Evolutionary conservation across 37 sponge, comb jelly and placozoan genomes (phyloP).

Genomic region (Tethya wilhelma): DNA sequence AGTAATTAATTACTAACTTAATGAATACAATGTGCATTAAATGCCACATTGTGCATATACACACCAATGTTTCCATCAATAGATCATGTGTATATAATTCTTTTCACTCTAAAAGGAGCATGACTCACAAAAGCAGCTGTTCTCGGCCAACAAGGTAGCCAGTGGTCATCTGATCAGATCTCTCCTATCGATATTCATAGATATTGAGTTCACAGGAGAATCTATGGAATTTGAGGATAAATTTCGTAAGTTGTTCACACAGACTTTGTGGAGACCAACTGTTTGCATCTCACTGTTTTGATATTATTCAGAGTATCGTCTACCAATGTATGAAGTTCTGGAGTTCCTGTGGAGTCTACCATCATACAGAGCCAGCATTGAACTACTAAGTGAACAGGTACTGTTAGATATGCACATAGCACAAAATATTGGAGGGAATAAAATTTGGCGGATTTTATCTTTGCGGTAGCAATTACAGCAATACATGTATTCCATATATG

Average conservation of each 20-base stretch:
- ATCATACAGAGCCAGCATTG: slow-evolving; percentile 59
- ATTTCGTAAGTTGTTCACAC: slow-evolving; percentile 55
- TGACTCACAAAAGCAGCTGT: slow-evolving; percentile 17
- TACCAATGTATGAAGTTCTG: slow-evolving; percentile 88
- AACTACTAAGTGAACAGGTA: slow-evolving; percentile 68
- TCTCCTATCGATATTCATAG: slow-evolving; percentile 81
- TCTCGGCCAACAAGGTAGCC: slow-evolving; percentile 47
- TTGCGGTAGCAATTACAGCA: too few relatives aligned
- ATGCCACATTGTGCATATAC: too few relatives aligned
- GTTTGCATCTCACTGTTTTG: background rate
- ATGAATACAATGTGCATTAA: too few relatives aligned
- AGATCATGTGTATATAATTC: too few relatives aligned
- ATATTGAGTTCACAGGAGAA: slow-evolving; percentile 90
- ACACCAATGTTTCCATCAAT: background rate
- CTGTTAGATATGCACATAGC: too few relatives aligned
- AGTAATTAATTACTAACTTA: too few relatives aligned
- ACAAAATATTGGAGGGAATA: too few relatives aligned
- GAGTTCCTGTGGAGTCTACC: slow-evolving; percentile 71
- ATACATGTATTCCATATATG: too few relatives aligned
- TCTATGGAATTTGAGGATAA: slow-evolving; percentile 91
- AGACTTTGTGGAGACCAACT: background rate
- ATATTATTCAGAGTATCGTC: slow-evolving; percentile 60
- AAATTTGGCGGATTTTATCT: too few relatives aligned
- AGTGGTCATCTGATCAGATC: slow-evolving; percentile 40
- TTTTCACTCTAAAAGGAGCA: slow-evolving; percentile 7